Evolutionary conservation across 2,888 invertebrate species (phyloP).

Genomic region (Harpalus rubripes): DNA sequence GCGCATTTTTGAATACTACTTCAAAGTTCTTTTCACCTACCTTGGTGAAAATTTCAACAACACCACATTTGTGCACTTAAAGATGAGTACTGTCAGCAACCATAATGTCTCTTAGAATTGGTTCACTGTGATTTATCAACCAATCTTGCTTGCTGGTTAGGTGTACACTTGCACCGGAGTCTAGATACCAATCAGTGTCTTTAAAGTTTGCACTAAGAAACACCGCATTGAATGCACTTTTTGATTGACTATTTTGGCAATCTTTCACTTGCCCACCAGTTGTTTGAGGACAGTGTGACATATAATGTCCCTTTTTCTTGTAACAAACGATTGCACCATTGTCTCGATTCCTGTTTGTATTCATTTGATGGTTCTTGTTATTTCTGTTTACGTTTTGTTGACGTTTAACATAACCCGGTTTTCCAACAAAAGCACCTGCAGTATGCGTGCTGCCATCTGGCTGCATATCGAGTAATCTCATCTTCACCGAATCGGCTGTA

Average conservation of each 20-base stretch:
- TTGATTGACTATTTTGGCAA: neutral
- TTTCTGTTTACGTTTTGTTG: neutral
- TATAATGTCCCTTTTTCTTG: slow-evolving; percentile 35
- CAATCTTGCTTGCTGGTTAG: slow-evolving; percentile 38
- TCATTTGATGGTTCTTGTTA: neutral
- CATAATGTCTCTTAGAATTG: too few species aligned
- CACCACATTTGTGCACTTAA: slow-evolving; percentile 28
- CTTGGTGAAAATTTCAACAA: neutral
- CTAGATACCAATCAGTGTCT: slow-evolving; percentile 34
- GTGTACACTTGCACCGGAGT: slow-evolving; percentile 31
- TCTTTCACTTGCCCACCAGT: neutral
- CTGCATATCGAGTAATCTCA: slow-evolving; percentile 16
- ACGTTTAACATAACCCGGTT: too few species aligned
- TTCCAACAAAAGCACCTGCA: slow-evolving; percentile 4
- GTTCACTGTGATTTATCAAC: too few species aligned
- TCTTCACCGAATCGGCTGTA: neutral
- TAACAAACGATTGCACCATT: neutral
- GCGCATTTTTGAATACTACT: too few species aligned
- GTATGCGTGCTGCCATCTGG: neutral
- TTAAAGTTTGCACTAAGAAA: slow-evolving; percentile 22
- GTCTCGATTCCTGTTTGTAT: neutral
- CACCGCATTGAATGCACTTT: slow-evolving; percentile 36
- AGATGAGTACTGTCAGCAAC: neutral
- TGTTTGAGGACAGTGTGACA: neutral
- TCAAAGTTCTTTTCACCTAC: slow-evolving; percentile 18